Base-by-base conservation (phyloP, 2,888 invertebrate species). In the Diploptera punctata region DNA sequence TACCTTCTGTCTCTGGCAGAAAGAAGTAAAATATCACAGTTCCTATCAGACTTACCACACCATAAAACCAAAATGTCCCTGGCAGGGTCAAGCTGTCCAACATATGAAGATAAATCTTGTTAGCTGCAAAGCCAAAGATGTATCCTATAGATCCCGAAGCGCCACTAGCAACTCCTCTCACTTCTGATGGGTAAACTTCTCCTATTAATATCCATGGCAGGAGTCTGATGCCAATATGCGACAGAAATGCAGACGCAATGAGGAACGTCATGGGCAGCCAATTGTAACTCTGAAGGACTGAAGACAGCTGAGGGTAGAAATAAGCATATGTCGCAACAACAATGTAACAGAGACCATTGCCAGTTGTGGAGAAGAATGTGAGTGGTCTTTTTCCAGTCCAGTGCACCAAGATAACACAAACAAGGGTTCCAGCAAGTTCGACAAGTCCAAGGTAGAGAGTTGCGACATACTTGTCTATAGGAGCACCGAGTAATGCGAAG, bases 1-100 rank as follows among this genome's bases (percentile, higher is more conserved):
- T 89, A 0, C 93, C 93, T 81, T 94, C 94, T 0, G 95, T 95
- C 84, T 95, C 95, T 0, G 94, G 94, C 72, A 95, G 81, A 38
- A 88, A 83, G 74, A 89, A 89, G 79, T 89, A 93, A 38, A 94
- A 83, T 9, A 88, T 81, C 3, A 88, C 74, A n/a, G 88, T 84
- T 0, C 93, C 93, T 0, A 87, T 74, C 3, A 91, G 80, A 77
- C 91, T 79, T 16, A 80, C 75, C 2, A 83, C 76, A 0, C 90
- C 88, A 80, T 93, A 92, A 31, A 93, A 85, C 78, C 90, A 88
- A 79, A 93, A 93, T 0, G 91, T 90, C 7, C 92, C 93, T 73
- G 90, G 88, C 71, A 93, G 82, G 0, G 90, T 89, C 44, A 93
- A 80, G 0, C 81, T 81, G 7, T 86, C 68, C 47, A 73, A 61